Evolutionary conservation across 2,888 invertebrate genomes (phyloP).

Genomic region (Steinernema carpocapsae): DNA sequence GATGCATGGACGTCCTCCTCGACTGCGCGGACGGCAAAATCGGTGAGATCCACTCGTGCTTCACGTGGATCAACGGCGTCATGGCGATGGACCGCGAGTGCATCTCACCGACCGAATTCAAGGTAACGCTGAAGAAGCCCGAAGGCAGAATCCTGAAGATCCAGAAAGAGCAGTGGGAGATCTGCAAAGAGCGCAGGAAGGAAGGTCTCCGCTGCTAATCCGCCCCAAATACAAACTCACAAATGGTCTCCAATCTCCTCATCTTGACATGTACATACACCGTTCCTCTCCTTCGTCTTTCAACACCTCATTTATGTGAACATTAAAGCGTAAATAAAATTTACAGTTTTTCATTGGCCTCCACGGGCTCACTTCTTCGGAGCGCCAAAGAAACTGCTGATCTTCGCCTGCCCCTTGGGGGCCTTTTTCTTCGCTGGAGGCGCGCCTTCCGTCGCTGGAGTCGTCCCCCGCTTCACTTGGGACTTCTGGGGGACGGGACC

Average conservation of each 20-base stretch:
- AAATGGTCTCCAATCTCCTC: not conserved
- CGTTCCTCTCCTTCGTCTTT: conserved; percentile 29
- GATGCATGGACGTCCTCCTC: conserved; percentile 44
- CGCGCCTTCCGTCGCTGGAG: not conserved
- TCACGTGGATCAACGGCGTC: conserved; percentile 45
- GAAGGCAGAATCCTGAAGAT: conserved; percentile 45
- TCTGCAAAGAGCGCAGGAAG: conserved; percentile 41
- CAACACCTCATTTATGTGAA: conserved; percentile 25
- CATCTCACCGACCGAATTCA: conserved; percentile 37
- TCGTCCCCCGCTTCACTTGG: not conserved
- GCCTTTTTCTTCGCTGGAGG: conserved; percentile 36
- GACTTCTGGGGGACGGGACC: too few species aligned
- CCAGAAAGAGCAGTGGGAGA: conserved; percentile 41
- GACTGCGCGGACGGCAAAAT: conserved; percentile 42
- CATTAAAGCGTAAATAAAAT: not conserved
- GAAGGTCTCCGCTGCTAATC: conserved; percentile 40
- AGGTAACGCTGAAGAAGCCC: conserved; percentile 43
- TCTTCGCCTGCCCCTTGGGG: conserved; percentile 35
- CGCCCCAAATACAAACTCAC: not conserved
- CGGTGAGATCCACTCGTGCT: conserved; percentile 43
- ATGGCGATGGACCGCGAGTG: conserved; percentile 44
- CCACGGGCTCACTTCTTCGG: conserved; percentile 2
- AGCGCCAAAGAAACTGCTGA: conserved; percentile 38
- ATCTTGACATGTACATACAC: conserved; percentile 33
- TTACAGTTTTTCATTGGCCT: not conserved